Evolutionary conservation across 2,888 invertebrate genomes (phyloP).

Genomic region (Phorcus lineatus): DNA sequence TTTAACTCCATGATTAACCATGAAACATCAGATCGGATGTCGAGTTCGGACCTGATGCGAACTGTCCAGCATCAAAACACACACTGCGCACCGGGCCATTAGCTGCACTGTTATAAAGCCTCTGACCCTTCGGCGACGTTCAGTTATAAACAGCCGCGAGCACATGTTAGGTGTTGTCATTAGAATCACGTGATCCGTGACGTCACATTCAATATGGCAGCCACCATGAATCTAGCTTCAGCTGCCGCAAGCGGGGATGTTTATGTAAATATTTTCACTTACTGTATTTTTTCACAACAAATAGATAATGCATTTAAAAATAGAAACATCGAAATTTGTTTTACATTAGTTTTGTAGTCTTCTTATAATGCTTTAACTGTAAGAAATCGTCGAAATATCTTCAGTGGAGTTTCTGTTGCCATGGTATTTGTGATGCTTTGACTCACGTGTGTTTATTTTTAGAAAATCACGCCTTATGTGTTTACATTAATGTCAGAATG

Average conservation of each 20-base stretch:
- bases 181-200: conserved; percentile 3
- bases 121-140: background rate
- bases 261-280: conserved; percentile 48
- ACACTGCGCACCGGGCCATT: background rate
- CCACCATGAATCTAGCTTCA: conserved; percentile 63
- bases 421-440: background rate
- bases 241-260: conserved; percentile 69
- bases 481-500: too few species aligned
- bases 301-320: too few species aligned
- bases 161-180: conserved; percentile 12
- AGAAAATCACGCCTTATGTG: background rate
- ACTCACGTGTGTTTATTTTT: background rate
- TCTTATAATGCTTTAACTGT: too few species aligned
- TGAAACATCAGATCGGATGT: background rate
- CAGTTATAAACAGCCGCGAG: background rate
- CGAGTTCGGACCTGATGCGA: background rate
- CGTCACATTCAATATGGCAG: conserved; percentile 56
- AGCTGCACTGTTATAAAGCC: background rate
- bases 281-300: background rate
- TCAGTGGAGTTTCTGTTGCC: background rate
- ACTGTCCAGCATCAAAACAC: background rate
- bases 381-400: background rate
- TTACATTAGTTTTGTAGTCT: too few species aligned
- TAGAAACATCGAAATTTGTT: too few species aligned
- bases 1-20: conserved; percentile 32